These are phyloP conservation scores for Myiotriccus ornatus DNA, from an alignment of 2,797 vertebrate species.

Conservation along the genomic window DNA sequence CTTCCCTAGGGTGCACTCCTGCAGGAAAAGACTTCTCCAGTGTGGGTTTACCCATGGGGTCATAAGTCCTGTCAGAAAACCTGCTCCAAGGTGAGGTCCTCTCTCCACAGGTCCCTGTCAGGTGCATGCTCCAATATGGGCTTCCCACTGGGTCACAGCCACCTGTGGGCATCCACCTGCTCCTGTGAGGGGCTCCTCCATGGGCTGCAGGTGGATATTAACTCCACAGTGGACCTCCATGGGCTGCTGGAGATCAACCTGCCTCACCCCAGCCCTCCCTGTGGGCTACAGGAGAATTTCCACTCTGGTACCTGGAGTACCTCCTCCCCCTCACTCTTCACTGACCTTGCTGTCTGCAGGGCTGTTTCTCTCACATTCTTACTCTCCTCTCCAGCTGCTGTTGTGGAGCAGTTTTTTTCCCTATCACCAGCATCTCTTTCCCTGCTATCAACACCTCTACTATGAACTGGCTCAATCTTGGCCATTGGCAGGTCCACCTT, in stretches of 20 bases:
- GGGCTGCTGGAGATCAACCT: not conserved
- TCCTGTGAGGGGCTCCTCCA: fast-evolving
- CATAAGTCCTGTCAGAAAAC: not conserved
- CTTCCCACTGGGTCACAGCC: not conserved
- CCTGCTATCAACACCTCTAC: not conserved
- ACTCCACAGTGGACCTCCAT: not conserved
- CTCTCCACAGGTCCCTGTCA: not conserved
- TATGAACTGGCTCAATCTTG: not conserved
- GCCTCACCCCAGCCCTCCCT: no score
- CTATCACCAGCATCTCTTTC: not conserved
- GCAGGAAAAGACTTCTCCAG: not conserved
- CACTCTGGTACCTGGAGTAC: fast-evolving
- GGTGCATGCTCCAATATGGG: not conserved
- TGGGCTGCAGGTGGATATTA: not conserved
- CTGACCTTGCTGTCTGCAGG: not conserved
- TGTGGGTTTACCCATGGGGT: no score
- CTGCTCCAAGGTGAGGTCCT: not conserved
- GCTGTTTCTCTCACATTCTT: not conserved
- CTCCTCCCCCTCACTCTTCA: not conserved
- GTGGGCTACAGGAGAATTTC: not conserved
- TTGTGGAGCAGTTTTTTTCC: not conserved
- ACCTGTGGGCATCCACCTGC: no score
- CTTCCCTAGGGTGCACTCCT: not conserved
- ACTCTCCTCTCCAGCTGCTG: not conserved
- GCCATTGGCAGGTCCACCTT: not conserved